Evolutionary conservation across 2,888 invertebrate species (phyloP), one percentile per base, ranked within the genome.

Genomic region (Leptopterna dolabrata): DNA sequence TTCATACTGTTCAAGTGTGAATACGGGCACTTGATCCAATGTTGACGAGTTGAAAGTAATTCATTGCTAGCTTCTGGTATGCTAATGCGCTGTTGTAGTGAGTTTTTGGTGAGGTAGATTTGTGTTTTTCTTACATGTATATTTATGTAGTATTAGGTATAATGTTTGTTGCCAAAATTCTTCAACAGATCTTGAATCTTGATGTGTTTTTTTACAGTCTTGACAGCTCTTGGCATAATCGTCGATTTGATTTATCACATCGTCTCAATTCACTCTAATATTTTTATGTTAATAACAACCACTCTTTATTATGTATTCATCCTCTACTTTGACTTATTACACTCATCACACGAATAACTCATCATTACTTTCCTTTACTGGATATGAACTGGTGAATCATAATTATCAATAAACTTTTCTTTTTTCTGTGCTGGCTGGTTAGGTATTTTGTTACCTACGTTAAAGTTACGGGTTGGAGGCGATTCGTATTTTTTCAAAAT

Each of bases 91-190:
- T 85, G 85, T 88, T 86, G 88, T 88, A 87, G 87, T 86, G 87
- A 81, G 85, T 80, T 88, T 87, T 63, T 87, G 76, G 87, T 84
- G 81, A 82, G 71, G 87, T 88, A 88, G 88, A 63, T 82, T 87
- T 86, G 86, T 45, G 78, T 78, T 78, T 78, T 45, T 78, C 43
- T 73, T 80, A 16, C 24, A 30, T 70, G 82, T 55, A 82, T 55
- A 27, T 24, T 85, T 73, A 85, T 45, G 84, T 88, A 88, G 87
- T 71, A 70, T 29, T 43, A n/a, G 14, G 71, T 19, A 29, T 73
- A 51, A n/a, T 73, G 24, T 82, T 27, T 82, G 51, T 85, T 47
- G 43, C 45, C 14, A 29, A 55, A 29, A 55, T 43, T 45, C 41
- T 14, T 81, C 4, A 55, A 24, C 82, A 55, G 24, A 55, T 47